Base-by-base conservation (phyloP, 2,888 invertebrate genomes). In the Ctenicera cuprea region DNA sequence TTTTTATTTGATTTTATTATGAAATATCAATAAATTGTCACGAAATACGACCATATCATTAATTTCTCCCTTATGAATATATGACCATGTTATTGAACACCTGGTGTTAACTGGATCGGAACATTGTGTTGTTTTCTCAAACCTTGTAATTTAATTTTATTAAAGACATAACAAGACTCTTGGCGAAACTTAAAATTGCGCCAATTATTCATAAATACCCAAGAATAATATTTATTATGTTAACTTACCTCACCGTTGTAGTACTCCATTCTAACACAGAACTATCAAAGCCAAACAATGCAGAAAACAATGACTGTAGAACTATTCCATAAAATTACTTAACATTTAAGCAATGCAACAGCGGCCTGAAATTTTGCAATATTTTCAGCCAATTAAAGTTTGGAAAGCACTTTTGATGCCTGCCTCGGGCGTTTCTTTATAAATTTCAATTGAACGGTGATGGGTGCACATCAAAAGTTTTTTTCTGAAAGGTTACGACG, bases 61-160 rank as follows among this genome's bases (percentile, higher is more conserved):
- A 16, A 43, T 43, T 43, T 43, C 4, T 43, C 43, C 16, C 14
- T 14, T 14, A 43, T 12, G 3, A 1, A n/a, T 41, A 7, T 7
- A n/a, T 45, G 4, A 3, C 7, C 43, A 45, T 11, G 16, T 18
- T 18, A 18, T 11, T 16, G 33, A n/a, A 62, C 62, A 62, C 43
- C 62, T 22, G 62, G 18, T n/a, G 62, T 62, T 43, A 62, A 62
- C 45, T 62, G 62, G 43, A 62, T 62, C 30, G 62, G 62, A 62
- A 62, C 62, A 43, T 11, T 38, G 16, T 38, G 26, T n/a, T n/a
- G n/a, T 18, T 0, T 38, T n/a, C 26, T 45, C 62, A 45, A 20
- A n/a, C 14, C 8, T 11, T 20, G 45, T 45, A 62, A 62, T 62
- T 59, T n/a, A 61, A 61, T 61, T 61, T 18, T 41, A 41, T 22